Evolutionary conservation across 2,113 vertebrate species (phyloP), one percentile per base, ranked within the genome.

Genomic region (Cololabis saira): DNA sequence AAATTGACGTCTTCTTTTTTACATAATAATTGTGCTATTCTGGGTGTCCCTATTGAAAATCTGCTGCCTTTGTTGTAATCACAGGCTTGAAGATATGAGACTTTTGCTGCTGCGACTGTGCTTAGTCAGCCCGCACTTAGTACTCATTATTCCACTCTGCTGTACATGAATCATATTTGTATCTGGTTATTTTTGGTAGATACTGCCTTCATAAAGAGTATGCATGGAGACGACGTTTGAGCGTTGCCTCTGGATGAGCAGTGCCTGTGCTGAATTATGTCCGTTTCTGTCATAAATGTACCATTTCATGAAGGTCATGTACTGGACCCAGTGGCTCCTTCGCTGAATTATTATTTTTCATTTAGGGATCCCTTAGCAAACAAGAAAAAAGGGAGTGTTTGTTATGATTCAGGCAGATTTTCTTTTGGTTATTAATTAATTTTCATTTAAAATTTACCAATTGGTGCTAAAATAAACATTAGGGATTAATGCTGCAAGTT

Each of bases 111-210:
- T 71, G 56, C 64, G 52, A 76, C 74, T 69, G 74, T 83, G 82
- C 71, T 88, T 74, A 84, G 73, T 84, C 78, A 81, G 71, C 69
- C 66, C 71, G 68, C 64, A 73, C 52, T 73, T 61, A 54, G 45
- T 14, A 9, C 33, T 37, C 33, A 37, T 87, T 86, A 81, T 78
- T 82, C 63, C 67, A 61, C 74, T 71, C 53, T 3, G 27, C 75
- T 62, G 40, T 83, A 69, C 68, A 63, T 72, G 64, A 79, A 62
- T 76, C 71, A 80, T 51, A 54, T 58, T 70, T 63, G 17, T 37
- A 37, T 67, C 16, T 40, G 59, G 53, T 83, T 74, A 85, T 77
- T 68, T 82, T 44, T 68, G 55, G 40, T 56, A 41, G 47, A 50
- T 16, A 18, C 37, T 68, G 75, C 18, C 66, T 72, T 57, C 54